Percentiles rank a stretch among this genome's conserved stretches.
Evolutionary conservation across 2,888 invertebrate genomes (phyloP).

Genomic region (Acanthococcus lagerstroemiae): DNA sequence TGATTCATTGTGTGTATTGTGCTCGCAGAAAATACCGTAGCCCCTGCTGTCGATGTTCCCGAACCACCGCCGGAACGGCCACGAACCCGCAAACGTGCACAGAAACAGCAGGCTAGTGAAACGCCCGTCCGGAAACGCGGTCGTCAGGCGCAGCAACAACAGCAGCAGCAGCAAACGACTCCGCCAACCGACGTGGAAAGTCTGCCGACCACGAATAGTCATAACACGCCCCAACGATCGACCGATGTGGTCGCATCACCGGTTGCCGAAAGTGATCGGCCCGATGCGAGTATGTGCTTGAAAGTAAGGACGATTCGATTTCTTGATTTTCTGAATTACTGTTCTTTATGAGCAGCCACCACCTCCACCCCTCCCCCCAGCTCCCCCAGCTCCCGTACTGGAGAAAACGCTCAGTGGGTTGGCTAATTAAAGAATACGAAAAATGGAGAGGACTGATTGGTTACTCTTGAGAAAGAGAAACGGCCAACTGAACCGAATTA

Average conservation of each 20-base stretch:
- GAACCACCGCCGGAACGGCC: slow-evolving; percentile 5
- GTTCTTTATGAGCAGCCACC: no score
- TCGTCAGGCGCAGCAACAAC: not conserved
- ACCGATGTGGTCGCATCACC: slow-evolving; percentile 35
- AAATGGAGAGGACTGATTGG: no score
- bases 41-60: not conserved
- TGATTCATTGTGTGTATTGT: no score
- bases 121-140: not conserved
- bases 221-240: not conserved
- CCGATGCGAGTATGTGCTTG: slow-evolving; percentile 75
- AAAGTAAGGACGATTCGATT: slow-evolving; percentile 44
- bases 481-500: no score
- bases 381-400: no score
- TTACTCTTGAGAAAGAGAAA: no score
- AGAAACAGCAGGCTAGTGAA: not conserved
- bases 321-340: no score
- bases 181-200: not conserved
- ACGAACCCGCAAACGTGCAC: slow-evolving; percentile 14
- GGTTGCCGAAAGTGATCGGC: slow-evolving; percentile 56
- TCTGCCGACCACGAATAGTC: not conserved
- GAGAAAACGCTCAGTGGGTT: no score
- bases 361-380: no score
- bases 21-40: no score
- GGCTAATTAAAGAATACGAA: no score
- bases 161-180: not conserved